Evolutionary conservation across 2,888 invertebrate species (phyloP).

Genomic region (Caenorhabditis wallacei): DNA sequence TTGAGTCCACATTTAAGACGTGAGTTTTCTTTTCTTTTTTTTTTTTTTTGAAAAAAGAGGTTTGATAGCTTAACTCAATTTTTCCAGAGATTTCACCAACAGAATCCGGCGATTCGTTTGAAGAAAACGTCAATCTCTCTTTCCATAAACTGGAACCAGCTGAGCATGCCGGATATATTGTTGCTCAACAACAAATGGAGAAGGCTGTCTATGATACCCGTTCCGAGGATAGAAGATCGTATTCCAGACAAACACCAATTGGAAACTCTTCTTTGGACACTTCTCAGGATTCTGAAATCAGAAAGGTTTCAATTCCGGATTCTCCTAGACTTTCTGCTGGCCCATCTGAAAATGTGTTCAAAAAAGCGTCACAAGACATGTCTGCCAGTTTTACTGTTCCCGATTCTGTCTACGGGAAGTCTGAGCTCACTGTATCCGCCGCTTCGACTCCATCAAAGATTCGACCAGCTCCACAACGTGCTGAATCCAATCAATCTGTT

Average conservation of each 20-base stretch:
- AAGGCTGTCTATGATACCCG: slow-evolving; percentile 12
- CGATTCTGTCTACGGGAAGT: slow-evolving; percentile 13
- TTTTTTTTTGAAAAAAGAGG: background rate
- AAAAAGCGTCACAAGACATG: slow-evolving; percentile 47
- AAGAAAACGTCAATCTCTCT: slow-evolving; percentile 28
- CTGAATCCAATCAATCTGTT: slow-evolving; percentile 37
- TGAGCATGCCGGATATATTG: slow-evolving; percentile 39
- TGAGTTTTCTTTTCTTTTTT: slow-evolving; percentile 1
- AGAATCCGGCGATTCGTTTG: slow-evolving; percentile 6
- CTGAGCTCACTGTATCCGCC: slow-evolving; percentile 32
- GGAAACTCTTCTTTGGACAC: background rate
- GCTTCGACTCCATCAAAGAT: slow-evolving; percentile 40
- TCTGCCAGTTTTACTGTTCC: slow-evolving; percentile 31
- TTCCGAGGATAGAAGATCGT: background rate
- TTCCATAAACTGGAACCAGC: slow-evolving; percentile 45
- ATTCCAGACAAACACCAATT: background rate
- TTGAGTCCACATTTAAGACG: slow-evolving; percentile 46
- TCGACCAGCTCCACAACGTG: slow-evolving; percentile 20
- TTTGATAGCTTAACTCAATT: too few species aligned
- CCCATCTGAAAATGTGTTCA: slow-evolving; percentile 36
- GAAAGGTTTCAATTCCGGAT: too few species aligned
- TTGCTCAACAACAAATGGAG: slow-evolving; percentile 47
- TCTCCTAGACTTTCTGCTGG: slow-evolving; percentile 12
- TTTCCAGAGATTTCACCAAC: slow-evolving; percentile 42
- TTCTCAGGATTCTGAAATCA: too few species aligned